These are phyloP conservation scores for Drosophila equinoxialis DNA, from an alignment of 1,140 invertebrate genomes.

Conservation along the genomic window DNA sequence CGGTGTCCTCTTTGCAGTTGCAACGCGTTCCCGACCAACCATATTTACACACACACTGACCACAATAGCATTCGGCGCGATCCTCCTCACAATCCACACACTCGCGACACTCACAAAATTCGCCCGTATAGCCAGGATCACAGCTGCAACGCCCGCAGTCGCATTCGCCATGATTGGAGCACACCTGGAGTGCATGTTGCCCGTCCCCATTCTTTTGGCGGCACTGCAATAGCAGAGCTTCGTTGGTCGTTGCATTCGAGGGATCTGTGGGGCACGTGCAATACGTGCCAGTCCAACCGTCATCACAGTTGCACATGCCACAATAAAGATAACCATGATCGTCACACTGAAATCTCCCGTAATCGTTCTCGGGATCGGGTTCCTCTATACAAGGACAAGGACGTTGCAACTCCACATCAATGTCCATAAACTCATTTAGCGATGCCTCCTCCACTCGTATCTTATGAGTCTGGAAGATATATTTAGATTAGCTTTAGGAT, in stretches of 20 bases:
- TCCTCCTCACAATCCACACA: conserved; percentile 83
- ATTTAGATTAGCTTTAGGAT: neutral
- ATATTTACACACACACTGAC: conserved; percentile 88
- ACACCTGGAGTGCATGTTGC: conserved; percentile 22
- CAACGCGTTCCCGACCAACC: conserved; percentile 85
- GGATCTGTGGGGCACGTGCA: conserved; percentile 84
- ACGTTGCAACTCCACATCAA: conserved; percentile 75
- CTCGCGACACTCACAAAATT: conserved; percentile 84
- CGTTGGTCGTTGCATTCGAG: conserved; percentile 82
- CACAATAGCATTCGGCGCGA: conserved; percentile 89
- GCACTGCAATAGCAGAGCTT: conserved; percentile 82
- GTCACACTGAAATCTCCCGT: conserved; percentile 53
- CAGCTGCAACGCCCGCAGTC: conserved; percentile 84
- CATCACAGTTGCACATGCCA: conserved; percentile 85
- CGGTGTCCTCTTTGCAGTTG: conserved; percentile 63
- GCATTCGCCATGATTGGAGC: conserved; percentile 84
- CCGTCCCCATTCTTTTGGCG: conserved; percentile 52
- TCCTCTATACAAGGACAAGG: conserved; percentile 70
- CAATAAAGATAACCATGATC: conserved; percentile 84
- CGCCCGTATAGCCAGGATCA: conserved; percentile 83
- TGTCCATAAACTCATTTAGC: conserved; percentile 81
- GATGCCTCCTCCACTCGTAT: conserved; percentile 73
- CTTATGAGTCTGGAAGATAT: conserved; percentile 43
- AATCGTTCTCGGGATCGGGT: conserved; percentile 42
- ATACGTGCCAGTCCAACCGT: conserved; percentile 85